Base-by-base conservation (phyloP, 2,113 vertebrate genomes). In the Tetraodon nigroviridis region DNA sequence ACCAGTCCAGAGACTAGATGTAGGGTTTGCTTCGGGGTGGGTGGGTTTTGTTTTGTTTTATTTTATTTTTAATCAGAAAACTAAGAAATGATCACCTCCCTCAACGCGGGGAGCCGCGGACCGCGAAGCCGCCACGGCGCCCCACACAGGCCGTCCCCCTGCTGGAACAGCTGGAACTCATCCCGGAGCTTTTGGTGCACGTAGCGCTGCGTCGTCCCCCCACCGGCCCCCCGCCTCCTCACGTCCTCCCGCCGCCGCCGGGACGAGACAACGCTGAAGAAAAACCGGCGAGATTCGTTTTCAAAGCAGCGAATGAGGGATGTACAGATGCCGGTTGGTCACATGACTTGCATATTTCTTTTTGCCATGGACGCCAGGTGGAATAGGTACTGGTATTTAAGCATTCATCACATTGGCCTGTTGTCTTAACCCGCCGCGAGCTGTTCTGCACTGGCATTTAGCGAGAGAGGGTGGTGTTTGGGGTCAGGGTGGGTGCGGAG, bases 1-100 rank as follows among this genome's bases (percentile, higher is more conserved):
- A 98, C 86, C 96, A 98, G 84, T 98, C 96, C 78, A 94, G 96
- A 91, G 96, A 98, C 87, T 98, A 90, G 93, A 68, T 59, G 74
- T 61, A 69, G 81, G 64, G 58, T 54, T 3, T 3, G 57, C 60
- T 80, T 69, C n/a, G n/a, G n/a, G n/a, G n/a, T n/a, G n/a, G n/a
- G n/a, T n/a, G n/a, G n/a, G n/a, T n/a, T n/a, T n/a, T 5, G 3
- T 24, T 24, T 24, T 24, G 3, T 24, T 46, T 5, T 45, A 17
- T 44, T 16, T 15, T 16, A 7, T 6, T 16, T 46, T 16, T 6
- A 46, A 46, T 54, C 48, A 49, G 22, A 61, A 75, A 67, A 61
- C 44, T 29, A 73, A 69, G 72, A 65, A 54, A 57, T 18, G 62
- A 66, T 76, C 63, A 20, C 57, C 73, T 74, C 56, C 69, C 61